Evolutionary conservation across 2,888 invertebrate genomes (phyloP), one percentile per base, ranked within the genome.

Genomic region (Eupeodes luniger): DNA sequence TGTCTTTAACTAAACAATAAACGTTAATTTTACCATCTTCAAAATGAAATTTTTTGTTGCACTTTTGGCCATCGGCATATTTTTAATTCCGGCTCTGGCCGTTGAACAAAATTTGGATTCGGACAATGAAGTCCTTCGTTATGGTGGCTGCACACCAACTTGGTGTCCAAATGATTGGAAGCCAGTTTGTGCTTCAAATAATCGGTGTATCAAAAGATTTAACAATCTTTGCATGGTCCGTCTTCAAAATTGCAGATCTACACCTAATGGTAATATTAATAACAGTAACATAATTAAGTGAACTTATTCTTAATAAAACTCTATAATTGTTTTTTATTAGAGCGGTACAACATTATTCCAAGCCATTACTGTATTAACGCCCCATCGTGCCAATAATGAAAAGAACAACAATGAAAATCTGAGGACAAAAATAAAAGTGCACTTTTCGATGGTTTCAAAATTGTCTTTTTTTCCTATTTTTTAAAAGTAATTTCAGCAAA

Each of bases 141-240:
- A 55, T 55, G 40, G 19, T 40, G 36, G 67, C 6, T 49, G 40
- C 36, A 16, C 49, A 12, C 10, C 16, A 3, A 19, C 19, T 12
- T 61, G 51, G 40, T 82, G 82, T 62, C 78, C 74, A 34, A 40
- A 49, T 34, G 12, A 12, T 12, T 86, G 85, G 72, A 7, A 72
- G 14, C 85, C 85, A 47, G 85, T 86, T 9, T 86, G 85, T 11
- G 85, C 74, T 4, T 62, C 82, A 6, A 82, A 82, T 19, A 69
- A 74, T 14, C 19, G 44, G 0, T 79, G 78, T 19, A 51, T 86
- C 16, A 59, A 75, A 47, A 11, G 12, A 16, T 86, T 86, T 19
- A 27, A 55, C 36, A 86, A 75, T 36, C 14, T 34, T n/a, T 86
- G 85, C 14, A 6, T 57, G 27, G 19, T 86, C 10, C 69, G 64